phyloP scores from a whole-genome alignment of 2,888 invertebrate species.

The Phasia obesa region DNA sequence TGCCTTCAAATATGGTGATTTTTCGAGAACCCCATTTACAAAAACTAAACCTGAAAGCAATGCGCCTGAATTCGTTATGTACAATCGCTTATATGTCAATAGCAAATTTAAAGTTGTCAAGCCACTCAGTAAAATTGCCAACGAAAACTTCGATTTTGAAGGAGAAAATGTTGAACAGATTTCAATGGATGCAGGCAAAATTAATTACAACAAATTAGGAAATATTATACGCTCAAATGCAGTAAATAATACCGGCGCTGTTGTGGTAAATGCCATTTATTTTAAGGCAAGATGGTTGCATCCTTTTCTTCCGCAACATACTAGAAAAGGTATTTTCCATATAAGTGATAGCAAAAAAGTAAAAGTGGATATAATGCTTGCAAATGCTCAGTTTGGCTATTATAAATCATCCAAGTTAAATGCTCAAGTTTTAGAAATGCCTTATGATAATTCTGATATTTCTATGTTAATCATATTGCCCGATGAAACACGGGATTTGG shows the following conservation, averaged over 20 bases:
- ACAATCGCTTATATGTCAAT: not conserved
- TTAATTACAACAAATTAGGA: not conserved
- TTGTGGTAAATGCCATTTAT: not conserved
- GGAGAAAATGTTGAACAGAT: not conserved
- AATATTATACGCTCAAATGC: not conserved
- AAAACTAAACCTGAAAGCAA: not conserved
- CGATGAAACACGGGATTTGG: constrained; percentile 86
- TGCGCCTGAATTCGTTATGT: not conserved
- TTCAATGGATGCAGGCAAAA: not conserved
- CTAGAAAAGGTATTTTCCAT: not conserved
- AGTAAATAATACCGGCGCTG: not conserved
- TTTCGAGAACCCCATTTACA: too few species aligned
- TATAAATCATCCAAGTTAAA: constrained; percentile 82
- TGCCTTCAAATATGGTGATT: constrained; percentile 78
- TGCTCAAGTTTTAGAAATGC: constrained; percentile 87
- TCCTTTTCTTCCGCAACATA: not conserved
- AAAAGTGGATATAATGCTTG: not conserved
- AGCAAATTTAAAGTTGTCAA: not conserved
- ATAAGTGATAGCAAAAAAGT: not conserved
- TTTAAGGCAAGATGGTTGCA: not conserved
- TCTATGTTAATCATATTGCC: constrained; percentile 91
- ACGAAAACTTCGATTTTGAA: too few species aligned
- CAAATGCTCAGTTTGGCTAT: not conserved
- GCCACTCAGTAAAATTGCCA: not conserved
- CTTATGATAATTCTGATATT: constrained; percentile 87